Evolutionary conservation across 2,888 invertebrate genomes (phyloP).

Genomic region (Notocelia uddmanniana): DNA sequence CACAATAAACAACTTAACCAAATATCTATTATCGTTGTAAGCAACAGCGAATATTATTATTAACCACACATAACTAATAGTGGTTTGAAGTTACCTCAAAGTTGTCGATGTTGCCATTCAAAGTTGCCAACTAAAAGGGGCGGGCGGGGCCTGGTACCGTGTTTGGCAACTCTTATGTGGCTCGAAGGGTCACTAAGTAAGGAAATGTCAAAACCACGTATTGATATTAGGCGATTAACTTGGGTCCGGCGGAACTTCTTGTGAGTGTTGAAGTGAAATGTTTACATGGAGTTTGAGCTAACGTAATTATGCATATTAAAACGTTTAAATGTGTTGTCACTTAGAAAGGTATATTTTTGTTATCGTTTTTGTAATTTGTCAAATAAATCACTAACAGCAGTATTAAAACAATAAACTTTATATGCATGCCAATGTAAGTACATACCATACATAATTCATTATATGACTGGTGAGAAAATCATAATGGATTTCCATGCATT

Average conservation of each 20-base stretch:
- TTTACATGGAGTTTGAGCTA: conserved; percentile 62
- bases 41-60: conserved; percentile 48
- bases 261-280: conserved; percentile 61
- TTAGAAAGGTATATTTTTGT: no score
- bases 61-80: conserved; percentile 56
- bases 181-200: conserved; percentile 69
- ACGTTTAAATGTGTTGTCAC: no score
- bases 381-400: no score
- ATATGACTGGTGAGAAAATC: no score
- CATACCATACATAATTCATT: no score
- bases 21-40: not conserved
- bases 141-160: conserved; percentile 47
- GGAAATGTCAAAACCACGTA: conserved; percentile 79
- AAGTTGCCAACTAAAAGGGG: conserved; percentile 69
- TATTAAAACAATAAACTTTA: no score
- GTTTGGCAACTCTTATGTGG: conserved; percentile 45
- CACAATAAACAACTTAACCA: not conserved
- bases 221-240: conserved; percentile 79
- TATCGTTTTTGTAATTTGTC: no score
- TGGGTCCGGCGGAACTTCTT: conserved; percentile 67
- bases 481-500: no score
- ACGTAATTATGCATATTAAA: conserved; percentile 35
- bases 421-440: no score
- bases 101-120: conserved; percentile 57
- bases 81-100: conserved; percentile 57